phyloP scores from a whole-genome alignment of 2,888 invertebrate genomes.

The Maniola hyperantus region DNA sequence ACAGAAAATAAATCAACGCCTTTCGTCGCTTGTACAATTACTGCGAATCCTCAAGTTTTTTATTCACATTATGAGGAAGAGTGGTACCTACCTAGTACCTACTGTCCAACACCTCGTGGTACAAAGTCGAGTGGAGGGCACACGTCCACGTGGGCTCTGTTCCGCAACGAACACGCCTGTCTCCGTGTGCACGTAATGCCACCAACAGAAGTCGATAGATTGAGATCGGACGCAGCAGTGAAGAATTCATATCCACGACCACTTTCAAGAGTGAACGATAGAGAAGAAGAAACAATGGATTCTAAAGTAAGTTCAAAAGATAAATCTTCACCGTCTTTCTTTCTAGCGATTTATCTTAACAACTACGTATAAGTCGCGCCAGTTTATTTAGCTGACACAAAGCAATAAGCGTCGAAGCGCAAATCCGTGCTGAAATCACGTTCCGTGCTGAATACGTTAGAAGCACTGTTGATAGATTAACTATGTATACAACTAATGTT shows the following conservation, averaged over 20 bases:
- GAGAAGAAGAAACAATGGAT: not conserved
- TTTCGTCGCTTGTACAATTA: too few relatives aligned
- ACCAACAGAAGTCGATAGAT: too few relatives aligned
- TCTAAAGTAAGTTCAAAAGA: not conserved
- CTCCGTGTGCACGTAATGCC: too few relatives aligned
- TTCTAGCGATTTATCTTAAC: constrained; percentile 19
- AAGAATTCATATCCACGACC: not conserved
- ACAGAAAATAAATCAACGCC: too few relatives aligned
- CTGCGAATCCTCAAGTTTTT: too few relatives aligned
- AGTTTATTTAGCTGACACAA: constrained; percentile 33
- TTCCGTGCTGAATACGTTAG: constrained; percentile 19
- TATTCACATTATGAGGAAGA: too few relatives aligned
- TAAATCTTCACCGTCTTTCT: constrained; percentile 1
- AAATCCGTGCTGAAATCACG: constrained; percentile 29
- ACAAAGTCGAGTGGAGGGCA: too few relatives aligned
- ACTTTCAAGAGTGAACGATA: not conserved
- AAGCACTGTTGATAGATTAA: constrained; percentile 17
- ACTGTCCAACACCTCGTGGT: too few relatives aligned
- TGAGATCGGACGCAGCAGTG: not conserved
- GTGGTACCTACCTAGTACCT: too few relatives aligned
- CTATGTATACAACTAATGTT: constrained; percentile 5
- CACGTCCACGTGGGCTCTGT: too few relatives aligned
- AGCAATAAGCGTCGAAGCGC: constrained; percentile 35
- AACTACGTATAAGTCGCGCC: constrained; percentile 18
- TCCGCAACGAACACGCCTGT: too few relatives aligned